phyloP scores from a whole-genome alignment of 2,888 invertebrate species.

The Leptinotarsa juncta region DNA sequence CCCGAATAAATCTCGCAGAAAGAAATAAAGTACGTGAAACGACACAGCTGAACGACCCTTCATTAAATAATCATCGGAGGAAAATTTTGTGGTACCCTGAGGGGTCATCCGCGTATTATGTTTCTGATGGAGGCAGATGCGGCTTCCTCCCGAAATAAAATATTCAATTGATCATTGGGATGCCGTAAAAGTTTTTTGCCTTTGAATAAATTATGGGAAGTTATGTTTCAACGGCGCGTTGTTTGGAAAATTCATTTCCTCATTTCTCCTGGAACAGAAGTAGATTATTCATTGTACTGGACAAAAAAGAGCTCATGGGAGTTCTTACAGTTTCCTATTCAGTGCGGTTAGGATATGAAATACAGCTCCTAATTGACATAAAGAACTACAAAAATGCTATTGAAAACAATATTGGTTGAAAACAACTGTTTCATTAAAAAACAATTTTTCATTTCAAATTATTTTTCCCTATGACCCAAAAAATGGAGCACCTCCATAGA shows the following conservation, averaged over 20 bases:
- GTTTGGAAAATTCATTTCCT: too few species aligned
- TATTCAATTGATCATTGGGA: slow-evolving; percentile 23
- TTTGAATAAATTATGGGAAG: neutral
- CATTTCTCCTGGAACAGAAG: too few species aligned
- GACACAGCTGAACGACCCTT: slow-evolving; percentile 20
- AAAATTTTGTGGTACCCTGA: slow-evolving; percentile 26
- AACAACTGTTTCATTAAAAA: too few species aligned
- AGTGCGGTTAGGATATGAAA: too few species aligned
- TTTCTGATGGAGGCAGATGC: slow-evolving; percentile 21
- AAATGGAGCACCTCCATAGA: too few species aligned
- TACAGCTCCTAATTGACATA: too few species aligned
- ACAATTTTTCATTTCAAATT: too few species aligned
- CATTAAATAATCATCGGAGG: slow-evolving; percentile 27
- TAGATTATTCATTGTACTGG: neutral
- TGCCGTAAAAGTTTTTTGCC: neutral
- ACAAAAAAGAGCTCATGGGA: neutral
- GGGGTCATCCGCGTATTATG: slow-evolving; percentile 27
- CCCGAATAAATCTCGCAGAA: slow-evolving; percentile 21
- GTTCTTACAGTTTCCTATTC: too few species aligned
- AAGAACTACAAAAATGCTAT: too few species aligned
- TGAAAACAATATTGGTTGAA: too few species aligned
- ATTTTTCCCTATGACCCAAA: too few species aligned
- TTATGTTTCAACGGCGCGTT: too few species aligned
- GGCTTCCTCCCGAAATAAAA: slow-evolving; percentile 7
- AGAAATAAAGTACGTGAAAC: slow-evolving; percentile 22